Conservation (phyloP, 2,113 vertebrate genomes). For the Scortum barcoo region DNA sequence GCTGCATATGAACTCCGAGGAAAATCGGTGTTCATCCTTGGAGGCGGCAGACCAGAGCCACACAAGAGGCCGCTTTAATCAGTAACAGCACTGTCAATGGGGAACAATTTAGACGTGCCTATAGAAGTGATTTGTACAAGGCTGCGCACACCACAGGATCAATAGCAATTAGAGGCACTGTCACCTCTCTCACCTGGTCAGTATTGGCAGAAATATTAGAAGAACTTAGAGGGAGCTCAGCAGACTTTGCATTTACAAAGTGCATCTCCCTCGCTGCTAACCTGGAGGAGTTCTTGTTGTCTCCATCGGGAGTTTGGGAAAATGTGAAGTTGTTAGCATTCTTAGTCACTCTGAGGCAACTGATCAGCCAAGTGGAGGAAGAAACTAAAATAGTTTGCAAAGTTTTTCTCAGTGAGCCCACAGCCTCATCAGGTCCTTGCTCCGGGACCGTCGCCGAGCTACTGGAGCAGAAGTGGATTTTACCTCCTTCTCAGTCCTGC, state of each 20-base stretch:
- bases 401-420: conserved; percentile 30
- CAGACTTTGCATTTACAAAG: conserved; percentile 26
- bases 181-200: conserved; percentile 27
- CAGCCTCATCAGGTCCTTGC: conserved; percentile 8
- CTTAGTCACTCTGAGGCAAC: conserved; percentile 34
- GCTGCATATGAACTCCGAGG: conserved; percentile 58
- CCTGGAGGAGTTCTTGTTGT: conserved; percentile 28
- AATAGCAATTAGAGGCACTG: conserved; percentile 58
- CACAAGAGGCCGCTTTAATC: conserved; percentile 43
- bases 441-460: background rate
- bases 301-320: conserved; percentile 23
- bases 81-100: conserved; percentile 18
- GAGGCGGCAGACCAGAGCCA: conserved; percentile 15
- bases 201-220: conserved; percentile 57
- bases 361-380: conserved; percentile 35
- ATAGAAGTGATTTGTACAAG: conserved; percentile 52
- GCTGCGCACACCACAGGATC: conserved; percentile 36
- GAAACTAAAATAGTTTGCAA: conserved; percentile 40
- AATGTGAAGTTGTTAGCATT: conserved; percentile 43
- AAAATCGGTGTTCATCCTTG: conserved; percentile 15
- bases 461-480: conserved; percentile 37
- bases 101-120: conserved; percentile 47
- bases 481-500: conserved; percentile 28
- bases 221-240: conserved; percentile 37
- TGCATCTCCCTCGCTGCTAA: conserved; percentile 4